These are phyloP conservation scores for Dolichopus griseipennis DNA, from an alignment of 2,888 invertebrate species.

Conservation along the genomic window DNA sequence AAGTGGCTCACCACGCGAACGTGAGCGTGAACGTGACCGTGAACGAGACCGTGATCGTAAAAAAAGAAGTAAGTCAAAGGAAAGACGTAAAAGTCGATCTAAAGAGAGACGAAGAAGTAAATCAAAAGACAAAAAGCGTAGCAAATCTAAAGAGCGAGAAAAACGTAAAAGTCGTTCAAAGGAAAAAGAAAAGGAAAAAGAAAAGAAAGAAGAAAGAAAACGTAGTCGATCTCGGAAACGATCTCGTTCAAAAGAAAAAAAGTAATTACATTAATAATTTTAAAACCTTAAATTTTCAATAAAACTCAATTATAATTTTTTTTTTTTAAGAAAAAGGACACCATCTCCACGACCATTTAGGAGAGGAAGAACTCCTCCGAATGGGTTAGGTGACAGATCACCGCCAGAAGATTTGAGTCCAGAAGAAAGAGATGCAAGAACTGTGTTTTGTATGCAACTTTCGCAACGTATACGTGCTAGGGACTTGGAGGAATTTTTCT, in stretches of 20 bases:
- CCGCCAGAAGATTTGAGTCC: slow-evolving; percentile 73
- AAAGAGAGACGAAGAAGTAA: slow-evolving; percentile 27
- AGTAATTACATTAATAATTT: slow-evolving; percentile 25
- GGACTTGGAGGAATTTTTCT: slow-evolving; percentile 97
- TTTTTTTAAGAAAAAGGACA: slow-evolving; percentile 34
- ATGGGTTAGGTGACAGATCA: slow-evolving; percentile 50
- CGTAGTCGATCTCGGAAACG: slow-evolving; percentile 29
- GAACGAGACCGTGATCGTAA: not conserved
- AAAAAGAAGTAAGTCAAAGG: slow-evolving; percentile 24
- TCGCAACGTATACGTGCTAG: slow-evolving; percentile 87
- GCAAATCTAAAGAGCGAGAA: slow-evolving; percentile 17
- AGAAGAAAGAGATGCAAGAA: slow-evolving; percentile 96
- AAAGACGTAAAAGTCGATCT: slow-evolving; percentile 30
- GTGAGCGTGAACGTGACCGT: not conserved
- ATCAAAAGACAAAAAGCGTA: slow-evolving; percentile 30
- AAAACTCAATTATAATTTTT: too few relatives aligned
- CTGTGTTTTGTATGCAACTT: slow-evolving; percentile 98
- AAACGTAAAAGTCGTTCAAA: slow-evolving; percentile 7
- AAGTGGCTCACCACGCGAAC: slow-evolving; percentile 23
- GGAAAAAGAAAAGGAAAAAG: not conserved
- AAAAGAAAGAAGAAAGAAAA: slow-evolving; percentile 14
- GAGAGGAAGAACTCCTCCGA: slow-evolving; percentile 42
- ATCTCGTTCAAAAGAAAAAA: slow-evolving; percentile 32
- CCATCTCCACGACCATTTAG: slow-evolving; percentile 43
- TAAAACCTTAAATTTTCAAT: not conserved